A percentile compares a stretch with the other conserved stretches of the same genome.
phyloP scores from a whole-genome alignment of 2,888 invertebrate genomes.

The Erebia palarica region DNA sequence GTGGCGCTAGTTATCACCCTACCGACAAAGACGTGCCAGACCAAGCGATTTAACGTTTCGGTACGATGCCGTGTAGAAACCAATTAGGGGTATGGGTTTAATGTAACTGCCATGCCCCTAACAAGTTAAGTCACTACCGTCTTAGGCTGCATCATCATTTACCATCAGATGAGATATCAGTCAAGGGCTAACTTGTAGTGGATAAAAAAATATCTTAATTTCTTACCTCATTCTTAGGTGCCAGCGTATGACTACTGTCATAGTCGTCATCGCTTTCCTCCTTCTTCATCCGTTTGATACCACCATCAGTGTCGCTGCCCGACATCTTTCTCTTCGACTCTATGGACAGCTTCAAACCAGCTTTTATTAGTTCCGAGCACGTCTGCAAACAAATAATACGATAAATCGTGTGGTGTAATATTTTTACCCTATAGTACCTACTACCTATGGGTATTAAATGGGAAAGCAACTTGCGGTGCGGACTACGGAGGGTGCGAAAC shows the following conservation, averaged over 20 bases:
- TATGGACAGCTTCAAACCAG: slow-evolving; percentile 93
- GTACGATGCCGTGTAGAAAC: no score
- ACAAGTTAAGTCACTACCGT: no score
- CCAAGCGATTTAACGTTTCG: no score
- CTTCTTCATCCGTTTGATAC: slow-evolving; percentile 76
- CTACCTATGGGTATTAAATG: no score
- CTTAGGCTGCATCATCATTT: neutral
- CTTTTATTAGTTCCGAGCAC: slow-evolving; percentile 95
- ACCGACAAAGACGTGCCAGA: no score
- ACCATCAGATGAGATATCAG: neutral
- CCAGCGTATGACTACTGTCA: slow-evolving; percentile 79
- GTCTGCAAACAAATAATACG: slow-evolving; percentile 80
- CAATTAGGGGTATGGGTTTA: no score
- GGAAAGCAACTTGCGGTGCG: no score
- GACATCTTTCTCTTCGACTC: slow-evolving; percentile 92
- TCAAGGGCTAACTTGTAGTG: neutral
- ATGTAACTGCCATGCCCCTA: no score
- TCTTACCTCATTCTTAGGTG: slow-evolving; percentile 79
- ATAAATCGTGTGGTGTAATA: neutral
- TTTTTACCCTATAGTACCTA: no score
- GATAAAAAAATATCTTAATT: neutral
- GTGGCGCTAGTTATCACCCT: no score
- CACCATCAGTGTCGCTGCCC: slow-evolving; percentile 82
- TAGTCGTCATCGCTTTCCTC: slow-evolving; percentile 85
- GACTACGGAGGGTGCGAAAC: no score